phyloP scores from a whole-genome alignment of 2,888 invertebrate genomes.

The Eristalis pertinax region DNA sequence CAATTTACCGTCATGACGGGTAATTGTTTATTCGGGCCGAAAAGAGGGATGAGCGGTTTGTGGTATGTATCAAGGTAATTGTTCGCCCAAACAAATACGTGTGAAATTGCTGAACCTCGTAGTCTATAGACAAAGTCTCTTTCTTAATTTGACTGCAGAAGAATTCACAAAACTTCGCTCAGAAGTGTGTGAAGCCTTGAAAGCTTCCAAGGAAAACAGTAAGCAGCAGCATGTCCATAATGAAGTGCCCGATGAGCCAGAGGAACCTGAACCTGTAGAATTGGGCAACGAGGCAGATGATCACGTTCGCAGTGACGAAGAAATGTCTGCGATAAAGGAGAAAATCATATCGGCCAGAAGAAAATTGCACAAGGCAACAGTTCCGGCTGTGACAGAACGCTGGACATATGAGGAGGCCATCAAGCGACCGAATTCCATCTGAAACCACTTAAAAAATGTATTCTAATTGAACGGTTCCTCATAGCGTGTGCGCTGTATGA shows the following conservation, averaged over 20 bases:
- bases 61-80: too few relatives aligned
- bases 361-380: slow-evolving; percentile 92
- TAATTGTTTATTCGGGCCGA: too few relatives aligned
- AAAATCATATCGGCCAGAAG: slow-evolving; percentile 91
- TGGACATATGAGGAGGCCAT: slow-evolving; percentile 98
- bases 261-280: slow-evolving; percentile 48
- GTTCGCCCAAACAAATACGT: too few relatives aligned
- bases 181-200: slow-evolving; percentile 86
- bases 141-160: too few relatives aligned
- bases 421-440: slow-evolving; percentile 99
- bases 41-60: too few relatives aligned
- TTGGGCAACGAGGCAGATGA: slow-evolving; percentile 44
- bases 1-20: too few relatives aligned
- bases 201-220: slow-evolving; percentile 76
- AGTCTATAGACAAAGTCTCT: too few relatives aligned
- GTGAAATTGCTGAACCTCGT: too few relatives aligned
- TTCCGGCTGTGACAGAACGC: slow-evolving; percentile 92
- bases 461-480: slow-evolving; percentile 96
- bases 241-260: slow-evolving; percentile 47
- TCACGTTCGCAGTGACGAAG: slow-evolving; percentile 87
- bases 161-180: slow-evolving; percentile 91
- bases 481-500: slow-evolving; percentile 99
- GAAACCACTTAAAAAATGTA: slow-evolving; percentile 96
- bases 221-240: slow-evolving; percentile 56
- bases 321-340: slow-evolving; percentile 91